Base-by-base conservation (phyloP, 2,888 invertebrate species). In the Prostheceraeus crozeri region DNA sequence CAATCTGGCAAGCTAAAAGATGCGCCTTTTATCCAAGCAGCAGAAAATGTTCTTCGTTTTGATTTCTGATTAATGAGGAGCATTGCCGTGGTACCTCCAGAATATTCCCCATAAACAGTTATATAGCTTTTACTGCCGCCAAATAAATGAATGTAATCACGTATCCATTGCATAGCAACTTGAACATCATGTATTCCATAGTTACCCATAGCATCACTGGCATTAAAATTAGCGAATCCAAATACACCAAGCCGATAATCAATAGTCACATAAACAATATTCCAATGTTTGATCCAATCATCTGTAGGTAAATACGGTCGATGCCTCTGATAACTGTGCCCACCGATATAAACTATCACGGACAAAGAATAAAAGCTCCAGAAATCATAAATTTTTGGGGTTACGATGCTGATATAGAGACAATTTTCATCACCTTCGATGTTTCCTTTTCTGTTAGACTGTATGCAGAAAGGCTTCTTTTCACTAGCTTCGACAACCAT, bases 241-340 rank as follows among this genome's bases (percentile, higher is more conserved):
- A 55, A 55, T 2, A 55, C 23, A 6, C 55, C 55, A 8, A 55
- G 25, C 36, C 55, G 33, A 21, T 35, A 55, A 36, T 55, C 36
- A n/a, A 55, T 35, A 3, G 55, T 55, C 19, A 55, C 35, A 25
- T 35, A 55, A 6, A 55, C 25, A 3, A 27, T 3, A 16, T 55
- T 4, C 16, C 23, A 36, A 10, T 8, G 14, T 4, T 6, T 4
- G 11, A 55, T 27, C 10, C 35, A 2, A n/a, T 4, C n/a, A 40
- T 30, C 55, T 2, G 35, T 19, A 23, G 35, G 35, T 16, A 3
- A 21, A 55, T 23, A 21, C n/a, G 55, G 55, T 4, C 52, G 2
- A 19, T 55, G 16, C 25, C 36, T 23, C 36, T 36, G 36, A 55
- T 16, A 55, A 8, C 35, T 55, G 35, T 36, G 16, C 8, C 55